Evolutionary conservation across 1,140 invertebrate species (phyloP), one percentile per base, ranked within the genome.

Genomic region (Coboldia fuscipes): DNA sequence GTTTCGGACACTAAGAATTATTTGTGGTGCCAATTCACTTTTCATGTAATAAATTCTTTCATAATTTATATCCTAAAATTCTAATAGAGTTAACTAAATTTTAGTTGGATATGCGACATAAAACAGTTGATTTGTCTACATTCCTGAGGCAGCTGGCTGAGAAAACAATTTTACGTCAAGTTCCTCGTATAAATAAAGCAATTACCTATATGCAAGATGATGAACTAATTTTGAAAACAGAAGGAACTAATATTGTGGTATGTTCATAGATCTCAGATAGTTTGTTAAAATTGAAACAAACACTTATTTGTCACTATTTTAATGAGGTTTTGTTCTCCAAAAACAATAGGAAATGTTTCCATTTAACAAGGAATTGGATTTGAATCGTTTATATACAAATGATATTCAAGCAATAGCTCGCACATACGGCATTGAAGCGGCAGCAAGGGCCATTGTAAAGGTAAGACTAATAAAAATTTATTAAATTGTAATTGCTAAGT

Each of bases 361-460:
- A 43, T 78, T 84, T 48, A 58, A 70, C 35, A 56, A 83, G 32
- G 50, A 88, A 12, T 51, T 97, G n/a, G 75, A 96, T 52, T 51
- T 97, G 4, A 77, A 85, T 46, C 68, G 64, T 38, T 51, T 97
- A 1, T 93, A 96, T 51, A 82, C 78, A 8, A 99, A 99, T 48
- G 86, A 97, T 49, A 84, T 98, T 36, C 84, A 96, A 46, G 72
- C 72, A 6, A 79, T 98, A 41, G 79, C 85, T 0, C 60, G 72
- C 34, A 79, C 70, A 0, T 98, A 94, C 53, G 94, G 94, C 9
- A 93, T 98, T 40, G 94, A 98, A 65, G 93, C 94, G 8, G 93
- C 90, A 0, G 68, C 71, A 29, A 74, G 73, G 54, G 79, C 89
- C 7, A 84, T 98, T 35, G 72, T 89, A 15, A 76, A 72, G 43